Evolutionary conservation across 2,888 invertebrate genomes (phyloP).

Genomic region (Cordilura impudica): DNA sequence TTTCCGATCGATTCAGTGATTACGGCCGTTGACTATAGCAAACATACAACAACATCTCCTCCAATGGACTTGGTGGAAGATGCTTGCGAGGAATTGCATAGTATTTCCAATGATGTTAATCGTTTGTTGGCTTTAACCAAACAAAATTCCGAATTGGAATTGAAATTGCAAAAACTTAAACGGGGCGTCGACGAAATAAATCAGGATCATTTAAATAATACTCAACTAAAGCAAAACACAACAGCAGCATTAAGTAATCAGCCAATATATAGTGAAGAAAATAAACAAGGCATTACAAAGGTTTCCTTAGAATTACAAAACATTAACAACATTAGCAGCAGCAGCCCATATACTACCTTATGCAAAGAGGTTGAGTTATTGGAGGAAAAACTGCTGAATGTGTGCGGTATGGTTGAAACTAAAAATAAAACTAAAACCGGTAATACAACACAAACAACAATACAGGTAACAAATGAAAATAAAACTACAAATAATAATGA

Average conservation of each 20-base stretch:
- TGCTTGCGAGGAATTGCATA: conserved; percentile 73
- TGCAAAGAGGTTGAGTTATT: conserved; percentile 4
- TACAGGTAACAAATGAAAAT: conserved; percentile 32
- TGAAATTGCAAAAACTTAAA: conserved; percentile 73
- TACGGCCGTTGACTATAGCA: conserved; percentile 56
- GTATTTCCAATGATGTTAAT: conserved; percentile 76
- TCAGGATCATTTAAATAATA: conserved; percentile 72
- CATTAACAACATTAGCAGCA: background rate
- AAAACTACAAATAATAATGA: conserved; percentile 35
- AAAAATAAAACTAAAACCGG: conserved; percentile 59
- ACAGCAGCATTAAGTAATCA: conserved; percentile 20
- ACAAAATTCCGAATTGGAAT: conserved; percentile 72
- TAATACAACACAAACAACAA: conserved; percentile 47
- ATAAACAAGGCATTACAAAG: conserved; percentile 49
- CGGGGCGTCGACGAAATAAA: conserved; percentile 75
- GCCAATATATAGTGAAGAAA: too few species aligned
- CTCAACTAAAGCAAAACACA: conserved; percentile 21
- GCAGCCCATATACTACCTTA: background rate
- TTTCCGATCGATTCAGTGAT: conserved; percentile 59
- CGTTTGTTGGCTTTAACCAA: conserved; percentile 71
- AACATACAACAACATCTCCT: conserved; percentile 10
- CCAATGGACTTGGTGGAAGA: conserved; percentile 66
- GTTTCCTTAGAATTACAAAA: conserved; percentile 51
- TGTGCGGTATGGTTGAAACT: conserved; percentile 28
- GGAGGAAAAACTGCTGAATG: conserved; percentile 41